phyloP scores from a whole-genome alignment of 2,113 vertebrate species.

The Falcunculus frontatus region DNA sequence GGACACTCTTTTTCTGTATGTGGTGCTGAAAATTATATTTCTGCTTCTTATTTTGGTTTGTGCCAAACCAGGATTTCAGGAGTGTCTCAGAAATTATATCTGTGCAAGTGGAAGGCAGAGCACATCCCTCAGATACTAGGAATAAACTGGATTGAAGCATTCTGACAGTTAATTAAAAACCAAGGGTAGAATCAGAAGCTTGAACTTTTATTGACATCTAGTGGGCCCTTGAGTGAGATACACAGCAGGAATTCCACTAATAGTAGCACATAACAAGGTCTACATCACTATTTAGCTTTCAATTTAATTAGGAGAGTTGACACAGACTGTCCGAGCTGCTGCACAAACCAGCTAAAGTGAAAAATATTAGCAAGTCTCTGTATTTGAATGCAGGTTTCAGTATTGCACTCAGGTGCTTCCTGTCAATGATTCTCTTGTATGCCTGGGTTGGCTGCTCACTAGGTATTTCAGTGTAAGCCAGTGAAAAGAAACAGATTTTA shows the following conservation, averaged over 20 bases:
- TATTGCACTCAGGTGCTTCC: not conserved
- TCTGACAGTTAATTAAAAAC: not conserved
- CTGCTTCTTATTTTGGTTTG: not conserved
- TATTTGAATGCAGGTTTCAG: not conserved
- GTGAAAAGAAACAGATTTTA: not conserved
- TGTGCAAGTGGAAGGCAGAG: not conserved
- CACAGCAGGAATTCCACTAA: not conserved
- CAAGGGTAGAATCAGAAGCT: not conserved
- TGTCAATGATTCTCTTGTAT: not conserved
- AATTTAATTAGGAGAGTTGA: not conserved
- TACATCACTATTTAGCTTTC: not conserved
- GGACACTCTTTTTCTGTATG: not conserved
- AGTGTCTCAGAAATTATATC: not conserved
- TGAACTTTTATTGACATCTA: constrained; percentile 22
- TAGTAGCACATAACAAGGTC: not conserved
- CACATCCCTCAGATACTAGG: not conserved
- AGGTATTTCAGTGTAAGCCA: not conserved
- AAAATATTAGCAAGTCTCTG: not conserved
- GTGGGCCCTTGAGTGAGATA: not conserved
- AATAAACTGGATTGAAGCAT: not conserved
- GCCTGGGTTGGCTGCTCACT: not conserved
- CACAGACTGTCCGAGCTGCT: not conserved
- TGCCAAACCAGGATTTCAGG: too few species aligned
- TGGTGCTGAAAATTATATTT: not conserved
- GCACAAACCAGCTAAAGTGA: not conserved